A percentile compares a stretch with the other conserved stretches of the same genome.
Conservation (phyloP, 2,797 vertebrate genomes). For the Lycodopsis pacificus region DNA sequence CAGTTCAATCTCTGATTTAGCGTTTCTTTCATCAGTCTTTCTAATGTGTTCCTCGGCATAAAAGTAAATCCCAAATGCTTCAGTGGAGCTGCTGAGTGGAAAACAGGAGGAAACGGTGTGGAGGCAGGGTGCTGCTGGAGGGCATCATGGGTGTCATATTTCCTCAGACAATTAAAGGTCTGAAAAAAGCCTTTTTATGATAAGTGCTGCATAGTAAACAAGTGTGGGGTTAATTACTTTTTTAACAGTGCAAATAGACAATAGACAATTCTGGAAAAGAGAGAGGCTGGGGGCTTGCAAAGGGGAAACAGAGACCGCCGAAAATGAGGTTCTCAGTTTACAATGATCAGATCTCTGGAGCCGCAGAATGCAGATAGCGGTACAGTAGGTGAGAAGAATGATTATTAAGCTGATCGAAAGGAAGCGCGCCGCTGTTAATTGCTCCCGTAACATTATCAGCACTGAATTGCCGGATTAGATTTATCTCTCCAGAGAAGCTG, state of each 20-base stretch:
- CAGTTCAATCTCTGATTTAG: not conserved
- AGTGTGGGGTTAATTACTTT: slow-evolving; percentile 33
- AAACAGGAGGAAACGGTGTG: slow-evolving; percentile 15
- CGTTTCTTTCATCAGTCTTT: not conserved
- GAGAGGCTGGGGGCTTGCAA: not conserved
- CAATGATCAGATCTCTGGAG: slow-evolving; percentile 52
- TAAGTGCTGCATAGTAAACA: slow-evolving; percentile 28
- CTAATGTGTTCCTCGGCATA: slow-evolving; percentile 5
- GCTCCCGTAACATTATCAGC: slow-evolving; percentile 63
- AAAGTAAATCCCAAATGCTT: slow-evolving; percentile 23
- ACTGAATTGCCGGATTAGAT: slow-evolving; percentile 55
- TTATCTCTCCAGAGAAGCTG: slow-evolving; percentile 43
- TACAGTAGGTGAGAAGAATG: slow-evolving; percentile 74
- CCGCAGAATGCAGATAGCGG: slow-evolving; percentile 58
- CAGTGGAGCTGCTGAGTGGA: slow-evolving; percentile 14
- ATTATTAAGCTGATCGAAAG: slow-evolving; percentile 73
- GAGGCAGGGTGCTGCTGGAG: not conserved
- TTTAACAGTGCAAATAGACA: slow-evolving; percentile 24
- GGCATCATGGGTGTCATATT: slow-evolving; percentile 21
- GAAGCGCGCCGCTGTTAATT: slow-evolving; percentile 66
- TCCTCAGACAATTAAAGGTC: slow-evolving; percentile 36
- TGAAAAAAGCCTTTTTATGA: slow-evolving; percentile 23
- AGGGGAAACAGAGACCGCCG: slow-evolving; percentile 18
- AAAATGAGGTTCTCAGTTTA: slow-evolving; percentile 58
- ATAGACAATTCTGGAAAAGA: not conserved